Percentiles rank a stretch among this genome's conserved stretches.
These are phyloP conservation scores for Limulus polyphemus DNA, from an alignment of 2,888 invertebrate genomes.

Conservation along the genomic window DNA sequence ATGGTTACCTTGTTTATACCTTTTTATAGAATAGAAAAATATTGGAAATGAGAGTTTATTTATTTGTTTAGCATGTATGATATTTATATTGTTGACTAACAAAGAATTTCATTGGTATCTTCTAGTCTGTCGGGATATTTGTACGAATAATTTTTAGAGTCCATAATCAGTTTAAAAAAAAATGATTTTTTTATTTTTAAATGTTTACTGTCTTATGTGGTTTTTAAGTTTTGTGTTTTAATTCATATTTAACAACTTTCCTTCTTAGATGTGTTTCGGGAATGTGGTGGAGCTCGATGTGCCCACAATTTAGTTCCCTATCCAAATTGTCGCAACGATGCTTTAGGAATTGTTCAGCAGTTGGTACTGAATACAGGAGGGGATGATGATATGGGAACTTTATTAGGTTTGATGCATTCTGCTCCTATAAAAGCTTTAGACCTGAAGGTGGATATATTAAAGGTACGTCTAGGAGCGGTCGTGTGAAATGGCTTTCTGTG, in stretches of 20 bases:
- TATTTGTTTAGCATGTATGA: too few relatives aligned
- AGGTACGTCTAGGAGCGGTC: constrained; percentile 41
- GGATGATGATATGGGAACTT: constrained; percentile 89
- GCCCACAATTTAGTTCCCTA: constrained; percentile 76
- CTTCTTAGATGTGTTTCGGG: constrained; percentile 57
- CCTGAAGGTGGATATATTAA: constrained; percentile 79
- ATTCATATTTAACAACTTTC: background rate
- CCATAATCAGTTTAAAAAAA: too few relatives aligned
- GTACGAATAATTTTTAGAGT: too few relatives aligned
- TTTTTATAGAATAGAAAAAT: too few relatives aligned
- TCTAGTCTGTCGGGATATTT: background rate
- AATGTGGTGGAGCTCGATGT: constrained; percentile 85
- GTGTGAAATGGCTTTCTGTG: background rate
- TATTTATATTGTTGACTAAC: background rate
- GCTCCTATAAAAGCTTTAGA: constrained; percentile 65
- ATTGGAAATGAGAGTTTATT: too few relatives aligned
- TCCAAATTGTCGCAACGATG: constrained; percentile 65
- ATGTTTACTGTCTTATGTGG: too few relatives aligned
- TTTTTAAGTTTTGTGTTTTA: too few relatives aligned
- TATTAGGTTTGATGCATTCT: constrained; percentile 82
- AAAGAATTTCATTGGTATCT: background rate
- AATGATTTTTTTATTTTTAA: too few relatives aligned
- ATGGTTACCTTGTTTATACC: too few relatives aligned
- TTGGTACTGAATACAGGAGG: constrained; percentile 79
- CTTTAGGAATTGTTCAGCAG: constrained; percentile 73